Percentiles rank a stretch among this genome's conserved stretches.
These are phyloP conservation scores for Galerucella nymphaeae DNA, from an alignment of 2,888 invertebrate species.

Conservation along the genomic window DNA sequence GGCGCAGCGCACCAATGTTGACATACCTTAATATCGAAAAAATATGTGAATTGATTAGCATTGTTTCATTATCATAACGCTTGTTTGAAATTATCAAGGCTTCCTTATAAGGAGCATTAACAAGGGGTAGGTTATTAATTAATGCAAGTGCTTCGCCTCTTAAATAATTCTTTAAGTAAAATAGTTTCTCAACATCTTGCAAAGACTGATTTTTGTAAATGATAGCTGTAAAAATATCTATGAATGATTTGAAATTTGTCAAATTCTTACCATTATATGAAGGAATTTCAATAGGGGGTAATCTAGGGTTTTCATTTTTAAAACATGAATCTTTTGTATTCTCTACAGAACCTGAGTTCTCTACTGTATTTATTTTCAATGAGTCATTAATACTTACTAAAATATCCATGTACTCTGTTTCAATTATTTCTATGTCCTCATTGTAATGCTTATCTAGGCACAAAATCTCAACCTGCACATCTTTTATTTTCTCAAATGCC, in stretches of 20 bases:
- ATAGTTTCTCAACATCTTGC: slow-evolving; percentile 25
- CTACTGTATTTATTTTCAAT: background rate
- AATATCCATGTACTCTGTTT: background rate
- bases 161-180: slow-evolving; percentile 34
- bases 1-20: no score
- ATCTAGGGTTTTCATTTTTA: background rate
- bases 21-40: no score
- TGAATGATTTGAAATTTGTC: slow-evolving; percentile 22
- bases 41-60: background rate
- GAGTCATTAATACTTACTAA: background rate
- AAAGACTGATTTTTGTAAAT: slow-evolving; percentile 26
- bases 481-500: background rate
- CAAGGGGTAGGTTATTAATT: slow-evolving; percentile 32
- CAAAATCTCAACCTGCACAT: background rate
- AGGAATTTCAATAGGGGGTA: slow-evolving; percentile 25
- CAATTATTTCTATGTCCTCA: background rate
- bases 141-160: slow-evolving; percentile 34
- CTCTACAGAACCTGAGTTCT: no score
- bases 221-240: slow-evolving; percentile 32
- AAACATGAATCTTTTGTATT: no score
- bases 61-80: background rate
- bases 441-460: background rate
- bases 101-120: slow-evolving; percentile 29
- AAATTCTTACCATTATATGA: slow-evolving; percentile 20
- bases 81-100: slow-evolving; percentile 26